These are phyloP conservation scores for Lottia scabra DNA, from an alignment of 2,888 invertebrate species.

Conservation along the genomic window DNA sequence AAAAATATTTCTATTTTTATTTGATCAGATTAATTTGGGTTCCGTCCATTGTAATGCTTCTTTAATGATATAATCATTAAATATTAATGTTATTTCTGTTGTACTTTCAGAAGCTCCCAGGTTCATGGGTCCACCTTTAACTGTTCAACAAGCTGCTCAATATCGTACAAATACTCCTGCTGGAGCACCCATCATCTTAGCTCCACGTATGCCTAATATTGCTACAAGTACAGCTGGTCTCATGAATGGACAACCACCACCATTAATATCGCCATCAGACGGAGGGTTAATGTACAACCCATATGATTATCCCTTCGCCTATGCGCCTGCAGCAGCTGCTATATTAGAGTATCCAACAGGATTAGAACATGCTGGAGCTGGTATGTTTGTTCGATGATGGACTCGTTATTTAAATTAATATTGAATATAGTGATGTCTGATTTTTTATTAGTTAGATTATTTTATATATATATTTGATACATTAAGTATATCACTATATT, in stretches of 20 bases:
- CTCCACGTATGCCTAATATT: conserved; percentile 72
- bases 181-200: conserved; percentile 92
- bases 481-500: too few species aligned
- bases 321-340: conserved; percentile 42
- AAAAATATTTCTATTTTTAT: too few species aligned
- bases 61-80: too few species aligned
- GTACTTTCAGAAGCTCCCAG: conserved; percentile 44
- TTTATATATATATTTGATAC: too few species aligned
- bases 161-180: conserved; percentile 79
- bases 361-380: conserved; percentile 55
- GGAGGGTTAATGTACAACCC: conserved; percentile 57
- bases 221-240: conserved; percentile 44
- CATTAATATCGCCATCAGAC: conserved; percentile 76
- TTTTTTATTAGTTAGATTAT: too few species aligned
- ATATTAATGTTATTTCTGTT: background rate
- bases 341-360: conserved; percentile 58
- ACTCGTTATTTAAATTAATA: too few species aligned
- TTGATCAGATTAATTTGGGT: too few species aligned
- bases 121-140: conserved; percentile 43
- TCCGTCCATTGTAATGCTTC: too few species aligned
- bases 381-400: conserved; percentile 49
- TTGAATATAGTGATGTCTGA: too few species aligned
- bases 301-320: conserved; percentile 50
- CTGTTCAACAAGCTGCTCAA: conserved; percentile 40
- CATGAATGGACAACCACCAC: conserved; percentile 71